These are phyloP conservation scores for Eriosoma lanigerum DNA, from an alignment of 1,140 invertebrate genomes.

Conservation along the genomic window DNA sequence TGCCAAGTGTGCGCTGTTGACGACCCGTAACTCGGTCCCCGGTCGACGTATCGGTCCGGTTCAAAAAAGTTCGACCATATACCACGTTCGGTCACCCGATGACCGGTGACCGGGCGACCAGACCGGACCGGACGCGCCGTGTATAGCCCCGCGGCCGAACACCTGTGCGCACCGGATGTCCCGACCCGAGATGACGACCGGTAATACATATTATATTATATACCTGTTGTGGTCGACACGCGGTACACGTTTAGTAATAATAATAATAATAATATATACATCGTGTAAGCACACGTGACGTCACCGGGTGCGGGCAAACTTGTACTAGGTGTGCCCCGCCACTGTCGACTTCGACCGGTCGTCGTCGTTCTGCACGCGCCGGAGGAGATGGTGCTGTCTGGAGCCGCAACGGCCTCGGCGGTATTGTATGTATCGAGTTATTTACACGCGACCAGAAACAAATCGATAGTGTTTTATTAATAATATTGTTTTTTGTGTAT, in stretches of 20 bases:
- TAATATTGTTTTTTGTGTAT: too few species aligned
- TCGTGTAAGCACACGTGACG: background rate
- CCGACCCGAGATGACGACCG: background rate
- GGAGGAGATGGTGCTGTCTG: background rate
- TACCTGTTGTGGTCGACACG: too few species aligned
- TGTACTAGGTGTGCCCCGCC: constrained; percentile 14
- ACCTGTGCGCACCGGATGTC: constrained; percentile 30
- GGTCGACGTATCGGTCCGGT: background rate
- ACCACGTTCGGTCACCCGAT: background rate
- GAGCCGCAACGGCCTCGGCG: background rate
- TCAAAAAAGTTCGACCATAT: background rate
- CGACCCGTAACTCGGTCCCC: background rate
- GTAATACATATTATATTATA: background rate
- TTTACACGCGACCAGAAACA: too few species aligned
- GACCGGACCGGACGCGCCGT: constrained; percentile 13
- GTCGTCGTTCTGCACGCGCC: background rate
- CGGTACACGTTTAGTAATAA: background rate
- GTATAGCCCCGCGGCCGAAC: background rate
- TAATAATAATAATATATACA: background rate
- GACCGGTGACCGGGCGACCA: constrained; percentile 1
- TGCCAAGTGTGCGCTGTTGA: background rate
- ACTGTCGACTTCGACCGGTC: background rate
- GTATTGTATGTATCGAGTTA: too few species aligned
- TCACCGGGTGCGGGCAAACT: constrained; percentile 25
- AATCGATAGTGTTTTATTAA: too few species aligned